Conservation (phyloP, 2,113 vertebrate genomes). For the Eidolon helvum region DNA sequence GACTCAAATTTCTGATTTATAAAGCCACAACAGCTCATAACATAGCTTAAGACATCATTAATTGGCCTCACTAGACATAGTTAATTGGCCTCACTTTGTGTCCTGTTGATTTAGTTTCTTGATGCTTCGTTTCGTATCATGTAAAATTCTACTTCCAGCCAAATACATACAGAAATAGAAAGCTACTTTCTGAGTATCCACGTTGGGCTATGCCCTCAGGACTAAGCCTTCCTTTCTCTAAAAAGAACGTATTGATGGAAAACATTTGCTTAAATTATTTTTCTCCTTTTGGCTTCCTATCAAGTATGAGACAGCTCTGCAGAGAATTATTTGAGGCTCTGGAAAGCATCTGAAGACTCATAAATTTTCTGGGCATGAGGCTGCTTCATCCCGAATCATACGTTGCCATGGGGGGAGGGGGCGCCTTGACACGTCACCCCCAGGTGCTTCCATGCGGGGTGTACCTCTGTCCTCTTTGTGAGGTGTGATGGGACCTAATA, state of each 20-base stretch:
- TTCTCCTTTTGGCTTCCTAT: conserved; percentile 44
- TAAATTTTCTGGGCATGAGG: background rate
- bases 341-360: background rate
- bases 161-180: background rate
- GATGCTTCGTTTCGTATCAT: background rate
- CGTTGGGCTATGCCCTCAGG: background rate
- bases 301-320: conserved; percentile 44
- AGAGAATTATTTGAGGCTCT: conserved; percentile 3
- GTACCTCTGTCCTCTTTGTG: background rate
- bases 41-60: background rate
- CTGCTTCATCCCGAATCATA: background rate
- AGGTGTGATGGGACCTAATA: background rate
- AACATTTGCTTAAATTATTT: conserved; percentile 29
- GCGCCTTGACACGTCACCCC: background rate
- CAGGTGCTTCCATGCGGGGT: background rate
- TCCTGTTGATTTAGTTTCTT: background rate
- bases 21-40: background rate
- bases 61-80: background rate
- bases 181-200: background rate
- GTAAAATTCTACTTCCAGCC: background rate
- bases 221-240: background rate
- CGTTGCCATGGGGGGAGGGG: background rate
- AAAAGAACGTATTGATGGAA: conserved; percentile 33
- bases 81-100: background rate
- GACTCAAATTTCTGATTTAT: background rate